Conservation (phyloP, 2,113 vertebrate genomes). For the Callionymus lyra region DNA sequence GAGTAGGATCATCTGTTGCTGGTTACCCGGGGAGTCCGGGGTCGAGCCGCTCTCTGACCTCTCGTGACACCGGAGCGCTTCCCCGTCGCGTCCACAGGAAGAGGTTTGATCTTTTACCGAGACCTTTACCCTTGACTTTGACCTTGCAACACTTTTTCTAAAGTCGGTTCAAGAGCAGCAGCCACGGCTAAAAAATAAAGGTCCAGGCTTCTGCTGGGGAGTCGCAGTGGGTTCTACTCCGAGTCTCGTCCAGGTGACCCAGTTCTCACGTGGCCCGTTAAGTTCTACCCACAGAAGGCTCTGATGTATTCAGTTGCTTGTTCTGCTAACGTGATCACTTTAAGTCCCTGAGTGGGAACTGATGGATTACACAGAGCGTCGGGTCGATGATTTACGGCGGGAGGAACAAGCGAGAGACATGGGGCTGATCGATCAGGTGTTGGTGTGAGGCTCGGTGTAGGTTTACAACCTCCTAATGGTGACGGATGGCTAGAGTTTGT, state of each 20-base stretch:
- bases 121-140: conserved; percentile 21
- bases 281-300: conserved; percentile 1
- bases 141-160: no score
- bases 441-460: conserved; percentile 20
- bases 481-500: conserved; percentile 23
- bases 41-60: conserved; percentile 36
- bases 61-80: conserved; percentile 29
- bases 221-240: no score
- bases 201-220: no score
- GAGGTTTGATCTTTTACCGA: conserved; percentile 30
- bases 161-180: no score
- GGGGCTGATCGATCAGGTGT: conserved; percentile 39
- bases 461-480: conserved; percentile 41
- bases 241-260: no score
- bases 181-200: no score
- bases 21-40: conserved; percentile 38
- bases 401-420: conserved; percentile 23
- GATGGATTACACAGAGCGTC: conserved; percentile 24
- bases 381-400: conserved; percentile 32
- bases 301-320: conserved; percentile 38
- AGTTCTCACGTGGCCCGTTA: no score
- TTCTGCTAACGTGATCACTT: conserved; percentile 40
- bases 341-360: conserved; percentile 26
- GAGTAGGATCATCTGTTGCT: conserved; percentile 42
- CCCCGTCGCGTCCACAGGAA: conserved; percentile 37